Percentiles rank a stretch among this genome's conserved stretches.
Evolutionary conservation across 2,888 invertebrate genomes (phyloP).

Genomic region (Drosophila barbarae): DNA sequence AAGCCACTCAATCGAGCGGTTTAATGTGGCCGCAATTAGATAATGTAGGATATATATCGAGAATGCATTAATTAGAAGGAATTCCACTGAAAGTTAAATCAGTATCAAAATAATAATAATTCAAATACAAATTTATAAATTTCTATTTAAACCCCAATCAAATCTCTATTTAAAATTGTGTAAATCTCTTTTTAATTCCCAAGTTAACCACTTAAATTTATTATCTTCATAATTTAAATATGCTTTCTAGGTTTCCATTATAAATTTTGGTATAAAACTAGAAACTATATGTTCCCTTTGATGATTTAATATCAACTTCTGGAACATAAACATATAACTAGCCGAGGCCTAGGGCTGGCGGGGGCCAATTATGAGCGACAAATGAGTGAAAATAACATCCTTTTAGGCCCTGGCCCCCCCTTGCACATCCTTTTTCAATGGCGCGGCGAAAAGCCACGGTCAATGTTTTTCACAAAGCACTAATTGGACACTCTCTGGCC

Average conservation of each 20-base stretch:
- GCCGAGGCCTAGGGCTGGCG: background rate
- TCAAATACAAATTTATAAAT: too few relatives aligned
- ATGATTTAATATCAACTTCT: background rate
- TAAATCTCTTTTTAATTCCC: background rate
- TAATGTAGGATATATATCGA: background rate
- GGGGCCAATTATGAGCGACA: background rate
- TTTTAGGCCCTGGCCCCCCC: background rate
- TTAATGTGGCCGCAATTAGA: background rate
- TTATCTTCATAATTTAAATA: background rate
- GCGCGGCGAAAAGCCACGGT: conserved; percentile 9
- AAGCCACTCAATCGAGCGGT: background rate
- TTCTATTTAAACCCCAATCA: too few relatives aligned
- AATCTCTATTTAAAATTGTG: too few relatives aligned
- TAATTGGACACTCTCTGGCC: conserved; percentile 34
- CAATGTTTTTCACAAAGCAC: conserved; percentile 17
- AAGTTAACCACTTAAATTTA: background rate
- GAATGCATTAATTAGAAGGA: background rate
- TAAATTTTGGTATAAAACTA: background rate
- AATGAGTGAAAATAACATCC: conserved; percentile 7
- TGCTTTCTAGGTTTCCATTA: background rate
- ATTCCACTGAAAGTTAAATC: too few relatives aligned
- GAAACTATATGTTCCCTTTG: background rate
- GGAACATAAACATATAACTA: too few relatives aligned
- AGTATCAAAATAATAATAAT: background rate
- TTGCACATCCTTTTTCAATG: background rate